Evolutionary conservation across 1,140 invertebrate species (phyloP).

Genomic region (Tetranychus urticae): DNA sequence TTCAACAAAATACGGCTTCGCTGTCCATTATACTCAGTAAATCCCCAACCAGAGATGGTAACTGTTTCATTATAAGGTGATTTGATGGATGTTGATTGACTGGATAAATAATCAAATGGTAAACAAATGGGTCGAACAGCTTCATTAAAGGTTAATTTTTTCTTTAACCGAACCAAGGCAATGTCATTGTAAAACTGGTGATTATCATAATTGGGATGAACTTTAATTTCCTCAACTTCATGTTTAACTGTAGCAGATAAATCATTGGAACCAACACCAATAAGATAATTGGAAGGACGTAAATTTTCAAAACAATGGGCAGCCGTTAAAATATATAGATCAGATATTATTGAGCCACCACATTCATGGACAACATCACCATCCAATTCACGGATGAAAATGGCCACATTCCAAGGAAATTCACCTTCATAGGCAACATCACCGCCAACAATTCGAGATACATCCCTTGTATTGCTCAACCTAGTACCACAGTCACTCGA

Average conservation of each 20-base stretch:
- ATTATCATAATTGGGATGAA: background rate
- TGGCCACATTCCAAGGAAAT: slow-evolving; percentile 43
- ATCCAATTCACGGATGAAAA: background rate
- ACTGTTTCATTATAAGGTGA: background rate
- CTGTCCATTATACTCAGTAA: slow-evolving; percentile 28
- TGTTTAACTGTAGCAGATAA: background rate
- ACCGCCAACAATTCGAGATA: slow-evolving; percentile 43
- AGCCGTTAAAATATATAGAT: slow-evolving; percentile 30
- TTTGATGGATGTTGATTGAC: background rate
- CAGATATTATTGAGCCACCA: slow-evolving; percentile 64
- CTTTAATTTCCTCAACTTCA: background rate
- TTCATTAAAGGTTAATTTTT: background rate
- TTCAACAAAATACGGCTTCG: slow-evolving; percentile 65
- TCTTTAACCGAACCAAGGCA: slow-evolving; percentile 1
- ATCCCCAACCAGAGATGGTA: slow-evolving; percentile 8
- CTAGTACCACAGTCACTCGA: background rate
- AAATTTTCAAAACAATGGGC: slow-evolving; percentile 16
- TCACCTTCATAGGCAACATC: slow-evolving; percentile 38
- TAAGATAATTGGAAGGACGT: background rate
- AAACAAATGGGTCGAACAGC: background rate
- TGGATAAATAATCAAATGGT: background rate
- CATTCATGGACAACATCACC: slow-evolving; percentile 23
- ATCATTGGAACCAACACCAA: background rate
- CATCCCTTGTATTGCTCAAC: background rate
- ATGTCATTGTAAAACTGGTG: slow-evolving; percentile 3